A percentile compares a stretch with the other conserved stretches of the same genome.
Conservation (phyloP, 2,113 vertebrate species). For the Procavia capensis region DNA sequence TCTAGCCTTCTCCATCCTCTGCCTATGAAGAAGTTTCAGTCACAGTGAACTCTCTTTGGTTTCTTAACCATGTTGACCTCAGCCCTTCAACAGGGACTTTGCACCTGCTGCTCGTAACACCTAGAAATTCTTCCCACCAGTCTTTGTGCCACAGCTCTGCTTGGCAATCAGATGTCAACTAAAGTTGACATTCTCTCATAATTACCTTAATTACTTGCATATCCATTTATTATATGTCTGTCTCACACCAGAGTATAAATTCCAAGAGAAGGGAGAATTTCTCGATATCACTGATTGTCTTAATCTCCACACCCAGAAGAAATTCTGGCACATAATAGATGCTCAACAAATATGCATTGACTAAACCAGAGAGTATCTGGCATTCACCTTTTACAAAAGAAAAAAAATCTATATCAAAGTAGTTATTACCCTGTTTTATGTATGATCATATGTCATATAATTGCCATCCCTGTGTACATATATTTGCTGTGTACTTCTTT, state of each 20-base stretch:
- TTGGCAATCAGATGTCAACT: conserved; percentile 4
- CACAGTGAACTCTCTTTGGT: background rate
- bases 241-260: background rate
- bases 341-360: background rate
- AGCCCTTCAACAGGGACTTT: background rate
- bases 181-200: background rate
- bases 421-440: background rate
- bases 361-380: background rate
- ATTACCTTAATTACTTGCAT: background rate
- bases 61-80: background rate
- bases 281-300: background rate
- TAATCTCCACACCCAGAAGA: background rate
- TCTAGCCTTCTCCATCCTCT: background rate
- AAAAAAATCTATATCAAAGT: background rate
- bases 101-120: background rate
- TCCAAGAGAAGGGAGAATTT: background rate
- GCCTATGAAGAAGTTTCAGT: background rate
- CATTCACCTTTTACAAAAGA: background rate
- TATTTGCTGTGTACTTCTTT: background rate
- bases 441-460: background rate
- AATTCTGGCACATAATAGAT: background rate
- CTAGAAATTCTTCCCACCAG: background rate
- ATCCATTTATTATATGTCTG: background rate
- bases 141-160: background rate
- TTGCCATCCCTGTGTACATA: background rate